A percentile compares a stretch with the other conserved stretches of the same genome.
Evolutionary conservation across 2,797 vertebrate genomes (phyloP).

Genomic region (Malurus splendens): DNA sequence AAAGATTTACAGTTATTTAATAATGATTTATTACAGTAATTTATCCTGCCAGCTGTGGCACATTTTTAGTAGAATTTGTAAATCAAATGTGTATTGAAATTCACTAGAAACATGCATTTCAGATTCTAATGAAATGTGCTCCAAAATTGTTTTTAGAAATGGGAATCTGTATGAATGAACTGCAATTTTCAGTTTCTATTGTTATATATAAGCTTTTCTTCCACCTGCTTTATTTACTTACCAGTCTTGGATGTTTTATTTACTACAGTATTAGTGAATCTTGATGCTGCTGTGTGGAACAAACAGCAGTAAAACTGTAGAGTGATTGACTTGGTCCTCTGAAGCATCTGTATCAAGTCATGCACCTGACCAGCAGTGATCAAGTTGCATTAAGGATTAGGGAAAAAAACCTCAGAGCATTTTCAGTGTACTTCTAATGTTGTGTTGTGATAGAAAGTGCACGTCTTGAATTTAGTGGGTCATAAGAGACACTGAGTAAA

Average conservation of each 20-base stretch:
- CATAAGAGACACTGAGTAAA: neutral
- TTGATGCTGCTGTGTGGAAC: neutral
- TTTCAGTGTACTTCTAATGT: constrained; percentile 31
- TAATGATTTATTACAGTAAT: constrained; percentile 75
- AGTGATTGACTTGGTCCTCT: neutral
- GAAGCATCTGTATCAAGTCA: constrained; percentile 10
- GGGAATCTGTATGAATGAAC: neutral
- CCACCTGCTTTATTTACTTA: neutral
- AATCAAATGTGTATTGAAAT: constrained; percentile 69
- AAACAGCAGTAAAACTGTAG: neutral
- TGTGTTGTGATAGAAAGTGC: constrained; percentile 9
- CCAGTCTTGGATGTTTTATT: neutral
- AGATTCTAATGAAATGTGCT: constrained; percentile 65
- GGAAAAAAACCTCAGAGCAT: constrained; percentile 23
- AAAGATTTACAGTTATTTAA: constrained; percentile 77
- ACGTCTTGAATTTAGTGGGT: neutral
- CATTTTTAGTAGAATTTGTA: constrained; percentile 71
- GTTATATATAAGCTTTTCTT: neutral
- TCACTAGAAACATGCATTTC: constrained; percentile 64
- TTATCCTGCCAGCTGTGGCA: constrained; percentile 69
- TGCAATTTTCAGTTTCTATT: neutral
- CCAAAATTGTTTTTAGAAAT: constrained; percentile 57
- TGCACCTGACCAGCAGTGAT: constrained; percentile 41
- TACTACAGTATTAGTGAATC: neutral
- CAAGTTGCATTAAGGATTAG: neutral